A percentile compares a stretch with the other conserved stretches of the same genome.
These are phyloP conservation scores for Castor canadensis DNA, from an alignment of 2,113 vertebrate species.

Conservation along the genomic window DNA sequence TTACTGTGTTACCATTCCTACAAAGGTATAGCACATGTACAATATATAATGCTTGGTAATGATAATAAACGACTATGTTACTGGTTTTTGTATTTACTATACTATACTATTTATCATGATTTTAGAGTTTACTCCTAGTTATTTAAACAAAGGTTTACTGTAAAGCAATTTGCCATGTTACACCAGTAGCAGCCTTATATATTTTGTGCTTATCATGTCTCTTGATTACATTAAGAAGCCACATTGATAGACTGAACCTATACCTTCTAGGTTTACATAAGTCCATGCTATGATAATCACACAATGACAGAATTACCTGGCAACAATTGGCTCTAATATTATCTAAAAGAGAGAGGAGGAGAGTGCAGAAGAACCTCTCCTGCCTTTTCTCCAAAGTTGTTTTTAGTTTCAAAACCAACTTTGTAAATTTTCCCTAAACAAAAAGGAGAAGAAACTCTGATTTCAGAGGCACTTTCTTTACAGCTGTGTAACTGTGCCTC, in stretches of 20 bases:
- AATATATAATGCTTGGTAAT: neutral
- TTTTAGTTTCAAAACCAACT: conserved; percentile 26
- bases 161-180: neutral
- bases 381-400: neutral
- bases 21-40: neutral
- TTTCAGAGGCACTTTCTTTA: conserved; percentile 53
- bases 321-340: neutral
- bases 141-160: neutral
- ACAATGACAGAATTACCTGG: neutral
- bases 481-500: conserved; percentile 61
- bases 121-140: neutral
- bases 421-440: conserved; percentile 6
- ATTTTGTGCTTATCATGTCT: neutral
- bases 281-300: neutral
- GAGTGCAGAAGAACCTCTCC: neutral
- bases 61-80: neutral
- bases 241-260: neutral
- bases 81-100: neutral
- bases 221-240: neutral
- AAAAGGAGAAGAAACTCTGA: conserved; percentile 45
- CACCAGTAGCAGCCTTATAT: neutral
- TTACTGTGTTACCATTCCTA: neutral
- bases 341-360: conserved; percentile 9
- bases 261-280: neutral
- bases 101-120: neutral